Evolutionary conservation across 2,888 invertebrate genomes (phyloP).

Genomic region (Xanthia togata): DNA sequence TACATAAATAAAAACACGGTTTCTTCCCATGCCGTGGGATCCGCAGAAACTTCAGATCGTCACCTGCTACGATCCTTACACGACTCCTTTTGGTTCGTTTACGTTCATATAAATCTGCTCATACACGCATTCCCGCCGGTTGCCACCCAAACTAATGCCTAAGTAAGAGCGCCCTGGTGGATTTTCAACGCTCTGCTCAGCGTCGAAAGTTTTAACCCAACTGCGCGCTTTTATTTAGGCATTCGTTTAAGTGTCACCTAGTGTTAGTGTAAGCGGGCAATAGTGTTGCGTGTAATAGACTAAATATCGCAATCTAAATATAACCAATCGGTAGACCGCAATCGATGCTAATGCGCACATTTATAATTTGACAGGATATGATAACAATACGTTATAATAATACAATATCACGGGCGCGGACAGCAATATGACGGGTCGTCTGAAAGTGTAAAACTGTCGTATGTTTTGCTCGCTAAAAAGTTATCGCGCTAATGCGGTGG

Average conservation of each 20-base stretch:
- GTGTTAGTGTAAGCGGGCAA: neutral
- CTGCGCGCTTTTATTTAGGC: too few species aligned
- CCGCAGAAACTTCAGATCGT: too few species aligned
- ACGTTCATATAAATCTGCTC: too few species aligned
- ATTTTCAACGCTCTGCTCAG: neutral
- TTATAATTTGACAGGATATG: slow-evolving; percentile 22
- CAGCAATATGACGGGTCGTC: slow-evolving; percentile 12
- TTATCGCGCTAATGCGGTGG: too few species aligned
- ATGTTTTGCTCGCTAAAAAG: too few species aligned
- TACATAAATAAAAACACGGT: too few species aligned
- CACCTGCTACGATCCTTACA: too few species aligned
- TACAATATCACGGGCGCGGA: slow-evolving; percentile 16
- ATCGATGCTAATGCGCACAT: slow-evolving; percentile 30
- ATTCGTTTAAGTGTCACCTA: neutral
- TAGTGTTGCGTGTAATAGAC: neutral
- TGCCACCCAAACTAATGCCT: neutral
- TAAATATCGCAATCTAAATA: slow-evolving; percentile 8
- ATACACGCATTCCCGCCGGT: too few species aligned
- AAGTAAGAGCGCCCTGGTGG: neutral
- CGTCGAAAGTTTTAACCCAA: neutral
- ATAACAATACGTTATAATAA: slow-evolving; percentile 12
- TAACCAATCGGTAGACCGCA: slow-evolving; percentile 8
- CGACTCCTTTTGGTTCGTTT: too few species aligned
- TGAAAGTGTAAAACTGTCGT: slow-evolving; percentile 15
- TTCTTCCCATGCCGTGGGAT: too few species aligned